phyloP scores from a whole-genome alignment of 2,888 invertebrate genomes.

The Bombylius discolor region DNA sequence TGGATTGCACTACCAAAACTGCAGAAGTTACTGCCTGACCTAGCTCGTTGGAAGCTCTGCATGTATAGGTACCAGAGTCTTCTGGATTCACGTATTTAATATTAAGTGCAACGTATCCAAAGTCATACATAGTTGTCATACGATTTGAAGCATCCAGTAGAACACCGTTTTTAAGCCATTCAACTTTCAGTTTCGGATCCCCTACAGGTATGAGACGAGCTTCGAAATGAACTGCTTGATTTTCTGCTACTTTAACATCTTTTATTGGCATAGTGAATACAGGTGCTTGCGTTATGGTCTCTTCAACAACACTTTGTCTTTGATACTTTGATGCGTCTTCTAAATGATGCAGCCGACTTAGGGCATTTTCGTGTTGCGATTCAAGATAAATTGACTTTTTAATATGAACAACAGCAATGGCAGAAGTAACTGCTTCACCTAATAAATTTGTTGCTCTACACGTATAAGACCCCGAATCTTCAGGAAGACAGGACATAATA shows the following conservation, averaged over 20 bases:
- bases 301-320: slow-evolving; percentile 60
- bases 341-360: slow-evolving; percentile 65
- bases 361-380: slow-evolving; percentile 75
- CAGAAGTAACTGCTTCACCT: slow-evolving; percentile 88
- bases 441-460: slow-evolving; percentile 82
- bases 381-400: slow-evolving; percentile 76
- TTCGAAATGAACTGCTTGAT: slow-evolving; percentile 88
- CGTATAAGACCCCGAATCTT: slow-evolving; percentile 93
- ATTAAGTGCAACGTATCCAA: slow-evolving; percentile 91
- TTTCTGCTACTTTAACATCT: slow-evolving; percentile 74
- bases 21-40: slow-evolving; percentile 94
- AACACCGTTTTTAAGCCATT: slow-evolving; percentile 87
- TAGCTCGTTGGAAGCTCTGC: slow-evolving; percentile 80
- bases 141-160: slow-evolving; percentile 86
- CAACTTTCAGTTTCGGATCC: slow-evolving; percentile 80
- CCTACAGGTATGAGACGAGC: slow-evolving; percentile 88
- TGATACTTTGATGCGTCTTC: slow-evolving; percentile 69
- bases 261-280: slow-evolving; percentile 85
- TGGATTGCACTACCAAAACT: slow-evolving; percentile 73
- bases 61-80: slow-evolving; percentile 94
- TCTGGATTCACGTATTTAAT: slow-evolving; percentile 91
- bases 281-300: slow-evolving; percentile 72
- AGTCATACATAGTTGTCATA: slow-evolving; percentile 90
- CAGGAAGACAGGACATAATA: slow-evolving; percentile 87
- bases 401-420: slow-evolving; percentile 70